Base-by-base conservation (phyloP, 2,888 invertebrate genomes). In the Torymus texanus region DNA sequence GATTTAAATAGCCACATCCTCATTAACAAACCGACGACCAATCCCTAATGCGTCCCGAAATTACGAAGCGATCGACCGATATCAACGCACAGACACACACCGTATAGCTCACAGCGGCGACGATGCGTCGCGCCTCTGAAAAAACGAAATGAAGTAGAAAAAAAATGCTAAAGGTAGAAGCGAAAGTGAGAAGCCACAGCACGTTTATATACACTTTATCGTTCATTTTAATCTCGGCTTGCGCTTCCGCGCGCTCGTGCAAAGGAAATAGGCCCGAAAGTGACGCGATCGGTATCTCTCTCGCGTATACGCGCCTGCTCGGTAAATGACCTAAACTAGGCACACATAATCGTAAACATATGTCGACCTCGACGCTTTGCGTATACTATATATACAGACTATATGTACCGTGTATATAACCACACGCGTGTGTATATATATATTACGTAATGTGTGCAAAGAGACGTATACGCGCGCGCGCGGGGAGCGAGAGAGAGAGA, bases 291-390 rank as follows among this genome's bases (percentile, higher is more conserved):
- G 41, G 41, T 41, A 41, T 41, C 41, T 41, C 41, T 41, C 41
- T 21, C 18, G 21, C 14, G 56, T 41, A 50, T 1, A 29, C 66
- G 66, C 18, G 56, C 4, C 2, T 53, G 68, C 62, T 41, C 8
- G 41, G 59, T 77, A 77, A 65, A 65, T 62, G 71, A 71, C 24
- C 68, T 13, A 21, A 61, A 67, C 12, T 65, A 55, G 10, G 18
- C n/a, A 18, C 75, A 18, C 72, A 72, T 75, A 79, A 79, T 79
- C 75, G 75, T 79, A 75, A 79, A 79, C 79, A 79, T 75, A 76
- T 76, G 79, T 75, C 75, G 56, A 58, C 13, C 18, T 56, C 63
- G 71, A 50, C 16, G 1, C 41, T 41, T 21, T 18, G 0, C 18
- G 21, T 21, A 21, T 21, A 21, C 2, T 21, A 21, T 1, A 21